phyloP scores from a whole-genome alignment of 2,797 vertebrate genomes.

The Karalla daura region DNA sequence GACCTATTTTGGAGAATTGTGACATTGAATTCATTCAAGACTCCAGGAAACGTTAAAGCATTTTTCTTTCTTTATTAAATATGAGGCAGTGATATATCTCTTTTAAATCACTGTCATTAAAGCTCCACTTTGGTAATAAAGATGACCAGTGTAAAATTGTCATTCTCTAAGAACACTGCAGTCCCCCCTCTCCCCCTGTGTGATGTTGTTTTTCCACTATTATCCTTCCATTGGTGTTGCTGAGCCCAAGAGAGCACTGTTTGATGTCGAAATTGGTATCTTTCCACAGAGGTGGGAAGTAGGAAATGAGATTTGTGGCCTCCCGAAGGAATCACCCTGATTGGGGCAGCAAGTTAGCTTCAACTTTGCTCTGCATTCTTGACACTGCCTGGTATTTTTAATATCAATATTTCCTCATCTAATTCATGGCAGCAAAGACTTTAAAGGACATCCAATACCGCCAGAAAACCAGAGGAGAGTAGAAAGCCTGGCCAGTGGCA shows the following conservation, averaged over 20 bases:
- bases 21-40: background rate
- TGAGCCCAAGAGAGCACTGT: conserved; percentile 61
- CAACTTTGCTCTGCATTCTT: conserved; percentile 63
- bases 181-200: conserved; percentile 23
- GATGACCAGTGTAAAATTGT: conserved; percentile 2
- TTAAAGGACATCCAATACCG: conserved; percentile 26
- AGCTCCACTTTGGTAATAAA: conserved; percentile 13
- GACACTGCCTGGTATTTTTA: conserved; percentile 53
- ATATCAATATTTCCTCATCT: conserved; percentile 56
- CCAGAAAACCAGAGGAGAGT: background rate
- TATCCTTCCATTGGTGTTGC: conserved; percentile 57
- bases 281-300: conserved; percentile 62
- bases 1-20: background rate
- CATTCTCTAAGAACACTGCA: conserved; percentile 21
- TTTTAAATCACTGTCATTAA: no score
- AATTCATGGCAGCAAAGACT: conserved; percentile 28
- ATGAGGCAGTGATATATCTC: background rate
- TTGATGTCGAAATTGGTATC: conserved; percentile 75
- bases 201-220: conserved; percentile 56
- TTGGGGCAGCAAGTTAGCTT: conserved; percentile 56
- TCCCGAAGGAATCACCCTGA: conserved; percentile 52
- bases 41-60: background rate
- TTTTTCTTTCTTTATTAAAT: background rate
- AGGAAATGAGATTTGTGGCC: conserved; percentile 76
- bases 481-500: conserved; percentile 1